Base-by-base conservation (phyloP, 2,797 vertebrate species). In the Syndactyla subalaris region DNA sequence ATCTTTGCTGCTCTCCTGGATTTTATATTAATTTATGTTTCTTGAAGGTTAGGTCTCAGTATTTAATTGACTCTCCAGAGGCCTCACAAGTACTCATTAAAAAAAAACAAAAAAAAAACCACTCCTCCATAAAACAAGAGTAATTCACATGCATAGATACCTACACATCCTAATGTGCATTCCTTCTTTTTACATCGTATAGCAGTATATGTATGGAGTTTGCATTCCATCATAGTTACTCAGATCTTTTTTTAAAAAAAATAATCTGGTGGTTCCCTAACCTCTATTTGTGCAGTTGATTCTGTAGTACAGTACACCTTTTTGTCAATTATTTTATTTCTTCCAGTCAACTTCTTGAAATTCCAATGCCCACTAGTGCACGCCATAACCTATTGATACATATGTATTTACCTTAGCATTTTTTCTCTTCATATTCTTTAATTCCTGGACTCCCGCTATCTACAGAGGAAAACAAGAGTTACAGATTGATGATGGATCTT, bases 361-460 rank as follows among this genome's bases (percentile, higher is more conserved):
- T 65, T 9, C 55, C 58, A 67, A 1, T 14, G 21, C 30, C 21
- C 54, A 34, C 16, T 36, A 16, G 18, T 51, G 9, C 27, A 39
- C 10, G 27, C 41, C 59, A 27, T 14, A 67, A 68, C 24, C 30
- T 12, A 89, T 16, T 20, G 39, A 61, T 15, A 63, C 5, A 2
- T 7, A 12, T 4, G 4, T 41, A 77, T 54, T 97, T 97, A 98
- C 98, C 98, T 98, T 98, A 20, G 89, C 63, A 61, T 98, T 98
- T 95, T 96, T 98, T 79, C 93, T 95, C 96, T 98, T 98, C 66
- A 75, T 46, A 16, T 93, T 94, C 93, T 94, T 97, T 66, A 98
- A 59, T 83, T 95, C 90, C 71, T 97, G 97, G 57, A 67, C 68
- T 86, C 95, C 95, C 23, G 17, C 62, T 93, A 98, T 96, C 98